Evolutionary conservation across 2,888 invertebrate species (phyloP).

Genomic region (Melanchra persicariae): DNA sequence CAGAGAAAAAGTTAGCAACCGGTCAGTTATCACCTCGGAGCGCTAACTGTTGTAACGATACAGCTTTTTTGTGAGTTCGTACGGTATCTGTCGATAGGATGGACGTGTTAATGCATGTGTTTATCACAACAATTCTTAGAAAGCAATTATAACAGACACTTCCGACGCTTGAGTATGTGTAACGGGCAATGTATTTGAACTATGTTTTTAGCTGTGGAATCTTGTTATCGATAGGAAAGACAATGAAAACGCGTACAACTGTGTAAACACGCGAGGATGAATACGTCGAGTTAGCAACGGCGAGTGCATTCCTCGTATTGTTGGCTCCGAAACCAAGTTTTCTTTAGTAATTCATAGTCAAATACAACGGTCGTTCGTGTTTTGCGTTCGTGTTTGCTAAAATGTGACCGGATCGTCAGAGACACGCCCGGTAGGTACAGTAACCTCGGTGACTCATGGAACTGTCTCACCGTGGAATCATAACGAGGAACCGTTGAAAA

Average conservation of each 20-base stretch:
- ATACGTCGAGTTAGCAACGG: conserved; percentile 41
- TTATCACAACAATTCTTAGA: conserved; percentile 63
- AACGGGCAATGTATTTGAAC: conserved; percentile 68
- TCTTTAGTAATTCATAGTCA: conserved; percentile 57
- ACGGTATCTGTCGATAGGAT: conserved; percentile 57
- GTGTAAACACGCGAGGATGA: conserved; percentile 74
- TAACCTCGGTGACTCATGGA: conserved; percentile 83
- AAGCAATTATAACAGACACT: conserved; percentile 66
- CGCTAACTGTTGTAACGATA: conserved; percentile 75
- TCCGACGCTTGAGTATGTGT: conserved; percentile 64
- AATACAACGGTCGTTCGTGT: conserved; percentile 63
- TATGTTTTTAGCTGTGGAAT: conserved; percentile 79
- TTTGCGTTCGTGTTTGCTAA: conserved; percentile 67
- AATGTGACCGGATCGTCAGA: conserved; percentile 69
- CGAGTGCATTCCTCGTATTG: conserved; percentile 63
- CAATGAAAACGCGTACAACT: conserved; percentile 79
- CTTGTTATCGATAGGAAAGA: conserved; percentile 76
- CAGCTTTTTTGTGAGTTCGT: conserved; percentile 66
- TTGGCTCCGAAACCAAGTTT: conserved; percentile 48
- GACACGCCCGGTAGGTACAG: conserved; percentile 75
- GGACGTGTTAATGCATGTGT: conserved; percentile 61
- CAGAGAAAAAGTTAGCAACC: conserved; percentile 75
- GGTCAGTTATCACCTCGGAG: conserved; percentile 78
- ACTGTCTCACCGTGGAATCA: conserved; percentile 70
- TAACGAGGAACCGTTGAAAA: conserved; percentile 77